Evolutionary conservation across 2,797 vertebrate genomes (phyloP).

Genomic region (Varecia variegata): DNA sequence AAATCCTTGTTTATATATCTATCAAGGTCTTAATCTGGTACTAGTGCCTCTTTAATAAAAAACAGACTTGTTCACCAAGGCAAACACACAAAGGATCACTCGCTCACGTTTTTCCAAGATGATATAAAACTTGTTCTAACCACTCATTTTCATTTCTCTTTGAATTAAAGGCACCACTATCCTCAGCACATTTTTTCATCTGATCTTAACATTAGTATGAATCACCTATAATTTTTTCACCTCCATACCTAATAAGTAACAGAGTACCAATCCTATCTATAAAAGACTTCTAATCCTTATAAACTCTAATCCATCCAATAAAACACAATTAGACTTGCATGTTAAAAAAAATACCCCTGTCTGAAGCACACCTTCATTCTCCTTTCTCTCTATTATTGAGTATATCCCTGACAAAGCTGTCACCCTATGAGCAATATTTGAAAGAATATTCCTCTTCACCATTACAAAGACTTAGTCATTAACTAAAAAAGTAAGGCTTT

Average conservation of each 20-base stretch:
- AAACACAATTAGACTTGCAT: not conserved
- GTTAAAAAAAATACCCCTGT: not conserved
- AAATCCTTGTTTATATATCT: not conserved
- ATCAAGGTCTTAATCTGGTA: not conserved
- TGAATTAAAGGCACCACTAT: slow-evolving; percentile 24
- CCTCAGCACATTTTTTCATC: slow-evolving; percentile 24
- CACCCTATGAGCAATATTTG: not conserved
- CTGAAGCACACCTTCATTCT: not conserved
- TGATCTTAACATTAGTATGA: not conserved
- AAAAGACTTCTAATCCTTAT: not conserved
- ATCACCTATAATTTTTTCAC: not conserved
- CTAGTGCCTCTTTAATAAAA: not conserved
- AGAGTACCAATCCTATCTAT: not conserved
- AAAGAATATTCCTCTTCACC: not conserved
- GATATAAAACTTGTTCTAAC: slow-evolving; percentile 29
- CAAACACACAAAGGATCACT: not conserved
- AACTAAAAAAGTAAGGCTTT: not conserved
- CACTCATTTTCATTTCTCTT: slow-evolving; percentile 38
- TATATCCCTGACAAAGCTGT: not conserved
- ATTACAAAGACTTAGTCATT: not conserved
- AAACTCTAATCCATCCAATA: not conserved
- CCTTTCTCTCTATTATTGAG: not conserved
- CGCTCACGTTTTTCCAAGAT: slow-evolving; percentile 33
- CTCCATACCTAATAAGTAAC: not conserved
- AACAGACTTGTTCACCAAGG: not conserved